These are phyloP conservation scores for Spinus pinus DNA, from an alignment of 2,797 vertebrate species.

Conservation along the genomic window DNA sequence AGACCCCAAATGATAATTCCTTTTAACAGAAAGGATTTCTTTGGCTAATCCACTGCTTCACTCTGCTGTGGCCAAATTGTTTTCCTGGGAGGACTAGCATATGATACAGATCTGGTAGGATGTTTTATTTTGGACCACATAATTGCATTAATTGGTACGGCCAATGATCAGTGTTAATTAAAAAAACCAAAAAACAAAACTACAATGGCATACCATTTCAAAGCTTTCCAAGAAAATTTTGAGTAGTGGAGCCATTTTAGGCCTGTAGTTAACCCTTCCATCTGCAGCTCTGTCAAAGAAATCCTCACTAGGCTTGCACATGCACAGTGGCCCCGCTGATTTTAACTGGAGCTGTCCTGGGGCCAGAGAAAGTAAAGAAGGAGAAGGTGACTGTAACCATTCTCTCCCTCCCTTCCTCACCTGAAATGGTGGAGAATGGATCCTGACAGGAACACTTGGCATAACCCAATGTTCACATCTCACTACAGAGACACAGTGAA, in stretches of 20 bases:
- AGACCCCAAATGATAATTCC: background rate
- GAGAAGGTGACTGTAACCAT: background rate
- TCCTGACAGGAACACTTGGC: background rate
- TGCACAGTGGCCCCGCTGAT: background rate
- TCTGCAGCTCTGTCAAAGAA: background rate
- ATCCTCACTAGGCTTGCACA: background rate
- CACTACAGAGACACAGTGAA: background rate
- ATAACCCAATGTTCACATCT: background rate
- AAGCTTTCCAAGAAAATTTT: slow-evolving; percentile 26
- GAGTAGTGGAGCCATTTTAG: background rate
- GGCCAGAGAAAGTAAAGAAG: background rate
- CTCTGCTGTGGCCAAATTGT: slow-evolving; percentile 20
- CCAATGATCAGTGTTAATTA: slow-evolving; percentile 34
- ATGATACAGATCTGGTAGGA: slow-evolving; percentile 33
- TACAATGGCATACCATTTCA: slow-evolving; percentile 36
- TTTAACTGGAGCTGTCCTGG: background rate
- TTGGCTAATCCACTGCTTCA: slow-evolving; percentile 38
- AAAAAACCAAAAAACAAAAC: background rate
- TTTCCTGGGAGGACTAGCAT: slow-evolving; percentile 19
- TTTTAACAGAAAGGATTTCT: slow-evolving; percentile 39
- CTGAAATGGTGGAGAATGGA: background rate
- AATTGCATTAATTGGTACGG: slow-evolving; percentile 43
- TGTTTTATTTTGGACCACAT: slow-evolving; percentile 21
- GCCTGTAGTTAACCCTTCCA: slow-evolving; percentile 18
- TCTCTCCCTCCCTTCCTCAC: background rate